A percentile compares a stretch with the other conserved stretches of the same genome.
Conservation (phyloP, 2,888 invertebrate genomes). For the Clitarchus hookeri region DNA sequence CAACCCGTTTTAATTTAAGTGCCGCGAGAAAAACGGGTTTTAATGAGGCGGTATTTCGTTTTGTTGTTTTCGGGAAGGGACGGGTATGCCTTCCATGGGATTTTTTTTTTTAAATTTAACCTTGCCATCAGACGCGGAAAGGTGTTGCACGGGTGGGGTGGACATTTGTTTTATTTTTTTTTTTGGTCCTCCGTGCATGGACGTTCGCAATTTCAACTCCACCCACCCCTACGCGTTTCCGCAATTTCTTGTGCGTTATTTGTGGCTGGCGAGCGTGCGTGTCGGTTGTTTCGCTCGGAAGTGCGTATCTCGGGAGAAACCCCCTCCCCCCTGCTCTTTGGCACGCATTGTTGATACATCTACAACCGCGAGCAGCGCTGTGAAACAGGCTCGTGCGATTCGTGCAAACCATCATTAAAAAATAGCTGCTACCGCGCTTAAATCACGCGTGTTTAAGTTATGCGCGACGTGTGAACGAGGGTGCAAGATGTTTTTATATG, state of each 20-base stretch:
- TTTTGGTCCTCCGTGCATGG: neutral
- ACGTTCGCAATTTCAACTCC: neutral
- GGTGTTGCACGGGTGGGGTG: neutral
- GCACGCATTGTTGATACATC: neutral
- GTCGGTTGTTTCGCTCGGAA: neutral
- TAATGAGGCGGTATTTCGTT: conserved; percentile 4
- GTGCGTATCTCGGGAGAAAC: neutral
- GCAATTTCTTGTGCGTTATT: neutral
- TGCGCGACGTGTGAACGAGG: too few relatives aligned
- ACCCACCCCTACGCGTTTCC: neutral
- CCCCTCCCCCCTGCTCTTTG: neutral
- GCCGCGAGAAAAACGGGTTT: neutral
- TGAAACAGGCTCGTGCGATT: neutral
- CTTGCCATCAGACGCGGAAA: neutral
- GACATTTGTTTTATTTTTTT: too few relatives aligned
- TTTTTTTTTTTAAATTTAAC: neutral
- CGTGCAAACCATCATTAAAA: too few relatives aligned
- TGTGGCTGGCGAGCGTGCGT: neutral
- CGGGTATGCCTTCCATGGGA: neutral
- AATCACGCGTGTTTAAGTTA: too few relatives aligned
- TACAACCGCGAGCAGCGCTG: neutral
- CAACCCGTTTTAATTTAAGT: neutral
- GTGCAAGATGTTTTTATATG: too few relatives aligned
- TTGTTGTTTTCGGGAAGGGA: neutral
- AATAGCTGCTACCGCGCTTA: too few relatives aligned